Percentiles rank a stretch among this genome's conserved stretches.
Evolutionary conservation across 2,113 vertebrate genomes (phyloP).

Genomic region (Centropus bengalensis): DNA sequence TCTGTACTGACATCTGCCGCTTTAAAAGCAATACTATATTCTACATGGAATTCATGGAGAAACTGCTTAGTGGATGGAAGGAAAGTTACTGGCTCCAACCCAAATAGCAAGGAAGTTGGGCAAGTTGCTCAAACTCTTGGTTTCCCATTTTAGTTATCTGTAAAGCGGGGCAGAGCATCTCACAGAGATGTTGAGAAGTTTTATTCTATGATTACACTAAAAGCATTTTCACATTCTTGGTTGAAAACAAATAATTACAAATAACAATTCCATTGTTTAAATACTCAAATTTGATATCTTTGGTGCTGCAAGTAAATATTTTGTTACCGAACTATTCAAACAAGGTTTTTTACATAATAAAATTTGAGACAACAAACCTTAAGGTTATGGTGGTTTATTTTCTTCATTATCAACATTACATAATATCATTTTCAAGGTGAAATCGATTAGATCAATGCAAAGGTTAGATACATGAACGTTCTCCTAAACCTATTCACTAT

Average conservation of each 20-base stretch:
- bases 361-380: background rate
- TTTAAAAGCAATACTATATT: background rate
- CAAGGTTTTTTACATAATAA: background rate
- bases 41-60: background rate
- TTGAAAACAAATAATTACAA: background rate
- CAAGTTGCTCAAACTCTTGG: background rate
- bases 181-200: background rate
- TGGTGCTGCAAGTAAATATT: background rate
- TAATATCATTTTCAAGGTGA: background rate
- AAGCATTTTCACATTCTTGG: background rate
- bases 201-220: background rate
- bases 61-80: background rate
- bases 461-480: background rate
- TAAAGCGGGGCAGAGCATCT: background rate
- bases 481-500: background rate
- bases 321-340: background rate
- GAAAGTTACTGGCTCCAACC: background rate
- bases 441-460: background rate
- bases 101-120: too few relatives aligned
- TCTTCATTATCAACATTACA: background rate
- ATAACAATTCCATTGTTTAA: background rate
- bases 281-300: background rate
- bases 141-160: background rate
- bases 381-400: background rate
- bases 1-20: background rate